These are phyloP conservation scores for Cotesia congregata DNA, from an alignment of 2,888 invertebrate species.

Conservation along the genomic window DNA sequence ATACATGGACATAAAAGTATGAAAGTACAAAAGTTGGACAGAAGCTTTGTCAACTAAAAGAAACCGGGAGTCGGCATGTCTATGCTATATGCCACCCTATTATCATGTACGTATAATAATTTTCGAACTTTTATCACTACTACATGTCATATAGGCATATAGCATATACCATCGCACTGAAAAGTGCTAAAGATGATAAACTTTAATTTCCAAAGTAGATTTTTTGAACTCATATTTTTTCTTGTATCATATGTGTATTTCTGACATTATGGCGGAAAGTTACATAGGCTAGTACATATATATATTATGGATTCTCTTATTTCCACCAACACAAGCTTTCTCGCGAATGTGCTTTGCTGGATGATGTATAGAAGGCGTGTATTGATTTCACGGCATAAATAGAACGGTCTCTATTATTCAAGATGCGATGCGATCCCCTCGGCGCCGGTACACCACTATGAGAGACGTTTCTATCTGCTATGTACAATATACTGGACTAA, in stretches of 20 bases:
- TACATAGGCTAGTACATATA: background rate
- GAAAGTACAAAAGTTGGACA: background rate
- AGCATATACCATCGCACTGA: too few species aligned
- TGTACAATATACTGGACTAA: conserved; percentile 1
- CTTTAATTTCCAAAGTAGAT: background rate
- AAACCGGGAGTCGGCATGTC: conserved; percentile 11
- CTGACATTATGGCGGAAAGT: background rate
- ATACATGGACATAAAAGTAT: background rate
- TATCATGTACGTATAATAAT: background rate
- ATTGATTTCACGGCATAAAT: conserved; percentile 69
- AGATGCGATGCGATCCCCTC: conserved; percentile 54
- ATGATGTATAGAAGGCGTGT: conserved; percentile 50
- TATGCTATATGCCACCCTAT: background rate
- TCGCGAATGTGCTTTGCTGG: conserved; percentile 27
- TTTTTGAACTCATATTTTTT: background rate
- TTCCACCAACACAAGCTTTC: background rate
- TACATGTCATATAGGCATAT: background rate
- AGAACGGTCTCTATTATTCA: conserved; percentile 69
- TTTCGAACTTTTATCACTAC: conserved; percentile 6
- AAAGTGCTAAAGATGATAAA: too few species aligned
- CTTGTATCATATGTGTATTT: background rate
- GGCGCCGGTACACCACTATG: conserved; percentile 20
- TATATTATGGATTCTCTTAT: conserved; percentile 8
- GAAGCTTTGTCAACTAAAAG: background rate
- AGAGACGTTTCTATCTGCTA: background rate